Conservation (phyloP, 1,140 invertebrate genomes). For the Periplaneta americana region DNA sequence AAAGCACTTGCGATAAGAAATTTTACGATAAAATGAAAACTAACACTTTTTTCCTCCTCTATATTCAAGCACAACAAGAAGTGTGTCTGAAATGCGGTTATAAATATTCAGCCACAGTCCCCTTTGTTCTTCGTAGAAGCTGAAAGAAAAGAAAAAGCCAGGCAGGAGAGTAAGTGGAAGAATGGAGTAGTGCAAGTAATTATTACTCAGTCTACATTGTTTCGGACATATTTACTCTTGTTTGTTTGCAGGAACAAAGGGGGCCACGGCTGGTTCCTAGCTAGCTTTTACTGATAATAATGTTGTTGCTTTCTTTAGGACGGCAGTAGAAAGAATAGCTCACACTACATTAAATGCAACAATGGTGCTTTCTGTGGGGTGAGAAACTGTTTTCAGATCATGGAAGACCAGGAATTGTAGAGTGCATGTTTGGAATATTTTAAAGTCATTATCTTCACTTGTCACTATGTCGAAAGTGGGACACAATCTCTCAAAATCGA, state of each 20-base stretch:
- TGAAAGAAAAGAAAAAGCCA: background rate
- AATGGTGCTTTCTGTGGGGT: background rate
- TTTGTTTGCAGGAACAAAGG: background rate
- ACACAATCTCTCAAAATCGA: no score
- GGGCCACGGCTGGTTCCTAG: background rate
- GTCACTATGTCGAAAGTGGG: no score
- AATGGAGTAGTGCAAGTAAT: background rate
- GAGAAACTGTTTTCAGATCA: background rate
- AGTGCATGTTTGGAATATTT: no score
- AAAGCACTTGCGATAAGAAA: no score
- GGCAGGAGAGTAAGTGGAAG: background rate
- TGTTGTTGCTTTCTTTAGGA: background rate
- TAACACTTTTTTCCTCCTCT: no score
- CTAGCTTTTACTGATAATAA: background rate
- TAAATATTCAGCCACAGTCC: background rate
- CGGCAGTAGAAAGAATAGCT: background rate
- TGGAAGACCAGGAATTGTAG: no score
- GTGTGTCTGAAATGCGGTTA: background rate
- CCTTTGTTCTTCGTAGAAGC: background rate
- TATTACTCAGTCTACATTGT: background rate
- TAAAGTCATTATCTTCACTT: no score
- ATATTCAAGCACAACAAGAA: background rate
- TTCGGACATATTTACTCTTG: background rate
- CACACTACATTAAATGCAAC: background rate
- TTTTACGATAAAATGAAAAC: no score